Percentiles rank a stretch among this genome's conserved stretches.
These are phyloP conservation scores for Alviniconcha strummeri DNA, from an alignment of 2,888 invertebrate species.

Conservation along the genomic window DNA sequence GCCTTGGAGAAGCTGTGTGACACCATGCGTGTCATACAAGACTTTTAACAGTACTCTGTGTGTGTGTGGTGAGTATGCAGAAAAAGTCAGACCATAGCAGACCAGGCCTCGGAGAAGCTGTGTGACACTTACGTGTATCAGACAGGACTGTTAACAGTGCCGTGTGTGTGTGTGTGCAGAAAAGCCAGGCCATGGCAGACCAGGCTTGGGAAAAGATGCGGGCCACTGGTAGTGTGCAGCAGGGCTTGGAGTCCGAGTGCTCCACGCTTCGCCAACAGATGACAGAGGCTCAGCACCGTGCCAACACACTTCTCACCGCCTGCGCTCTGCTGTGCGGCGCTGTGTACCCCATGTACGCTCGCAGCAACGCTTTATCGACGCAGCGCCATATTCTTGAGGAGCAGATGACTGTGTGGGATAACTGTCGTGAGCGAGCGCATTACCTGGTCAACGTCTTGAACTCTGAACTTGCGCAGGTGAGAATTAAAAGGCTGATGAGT, in stretches of 20 bases:
- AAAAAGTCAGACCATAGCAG: no score
- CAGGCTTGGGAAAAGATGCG: slow-evolving; percentile 71
- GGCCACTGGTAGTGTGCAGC: slow-evolving; percentile 63
- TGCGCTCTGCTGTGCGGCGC: slow-evolving; percentile 68
- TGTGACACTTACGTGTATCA: no score
- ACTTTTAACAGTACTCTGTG: no score
- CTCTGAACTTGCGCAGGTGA: slow-evolving; percentile 24
- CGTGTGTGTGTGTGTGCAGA: slow-evolving; percentile 49
- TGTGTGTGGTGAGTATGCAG: no score
- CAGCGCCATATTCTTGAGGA: slow-evolving; percentile 65
- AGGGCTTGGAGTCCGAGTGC: slow-evolving; percentile 67
- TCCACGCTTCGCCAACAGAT: slow-evolving; percentile 58
- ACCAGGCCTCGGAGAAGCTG: no score
- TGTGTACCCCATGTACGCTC: slow-evolving; percentile 63
- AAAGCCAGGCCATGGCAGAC: slow-evolving; percentile 69
- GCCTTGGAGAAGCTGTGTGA: slow-evolving; percentile 69
- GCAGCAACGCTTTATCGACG: slow-evolving; percentile 54
- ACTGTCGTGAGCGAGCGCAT: slow-evolving; percentile 60
- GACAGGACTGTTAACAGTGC: no score
- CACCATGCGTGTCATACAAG: slow-evolving; percentile 36
- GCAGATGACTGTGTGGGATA: slow-evolving; percentile 60
- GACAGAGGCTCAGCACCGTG: slow-evolving; percentile 53
- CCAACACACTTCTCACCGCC: slow-evolving; percentile 60
- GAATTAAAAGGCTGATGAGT: background rate
- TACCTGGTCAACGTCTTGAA: slow-evolving; percentile 51